These are phyloP conservation scores for Furnarius figulus DNA, from an alignment of 2,113 vertebrate species.

Conservation along the genomic window DNA sequence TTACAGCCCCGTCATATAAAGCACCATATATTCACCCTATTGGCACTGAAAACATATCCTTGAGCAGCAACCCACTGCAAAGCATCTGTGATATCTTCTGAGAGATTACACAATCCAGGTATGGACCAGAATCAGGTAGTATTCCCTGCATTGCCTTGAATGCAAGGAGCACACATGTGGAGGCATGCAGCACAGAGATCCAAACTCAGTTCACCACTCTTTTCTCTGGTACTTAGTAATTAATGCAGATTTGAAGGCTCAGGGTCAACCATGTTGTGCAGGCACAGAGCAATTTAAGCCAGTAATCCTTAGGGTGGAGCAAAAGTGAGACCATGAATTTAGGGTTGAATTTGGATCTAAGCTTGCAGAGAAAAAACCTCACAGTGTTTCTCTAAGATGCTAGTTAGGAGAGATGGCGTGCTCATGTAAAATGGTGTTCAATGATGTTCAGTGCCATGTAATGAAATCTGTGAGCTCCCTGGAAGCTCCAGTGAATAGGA, in stretches of 20 bases:
- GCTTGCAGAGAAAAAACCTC: neutral
- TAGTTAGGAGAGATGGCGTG: neutral
- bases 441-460: neutral
- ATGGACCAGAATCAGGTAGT: neutral
- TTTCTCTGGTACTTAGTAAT: neutral
- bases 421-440: neutral
- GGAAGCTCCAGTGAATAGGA: neutral
- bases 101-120: neutral
- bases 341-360: neutral
- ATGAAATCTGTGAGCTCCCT: neutral
- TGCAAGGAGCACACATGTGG: neutral
- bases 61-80: neutral
- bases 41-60: neutral
- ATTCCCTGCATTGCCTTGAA: neutral
- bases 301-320: neutral
- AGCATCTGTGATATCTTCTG: neutral
- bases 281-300: neutral
- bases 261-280: neutral
- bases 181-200: neutral
- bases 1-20: neutral
- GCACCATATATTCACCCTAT: neutral
- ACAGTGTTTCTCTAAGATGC: neutral
- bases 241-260: neutral
- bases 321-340: neutral
- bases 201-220: neutral